phyloP scores from a whole-genome alignment of 2,888 invertebrate species.

The Drosophila monieri region DNA sequence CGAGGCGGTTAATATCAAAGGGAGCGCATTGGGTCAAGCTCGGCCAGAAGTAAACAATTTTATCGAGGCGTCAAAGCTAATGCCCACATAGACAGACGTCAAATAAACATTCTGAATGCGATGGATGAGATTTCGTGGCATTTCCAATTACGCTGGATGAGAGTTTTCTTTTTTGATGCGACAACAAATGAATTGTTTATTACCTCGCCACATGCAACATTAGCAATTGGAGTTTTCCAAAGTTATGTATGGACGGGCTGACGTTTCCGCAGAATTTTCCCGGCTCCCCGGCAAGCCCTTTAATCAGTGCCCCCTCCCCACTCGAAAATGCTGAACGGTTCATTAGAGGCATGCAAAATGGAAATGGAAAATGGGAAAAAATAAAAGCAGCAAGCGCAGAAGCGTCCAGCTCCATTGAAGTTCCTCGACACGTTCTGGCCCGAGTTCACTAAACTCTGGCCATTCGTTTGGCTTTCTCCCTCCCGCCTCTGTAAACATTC shows the following conservation, averaged over 20 bases:
- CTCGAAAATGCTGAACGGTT: slow-evolving; percentile 54
- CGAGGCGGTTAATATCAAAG: slow-evolving; percentile 65
- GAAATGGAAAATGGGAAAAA: slow-evolving; percentile 37
- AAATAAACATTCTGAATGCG: slow-evolving; percentile 36
- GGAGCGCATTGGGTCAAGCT: slow-evolving; percentile 48
- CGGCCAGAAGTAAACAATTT: slow-evolving; percentile 60
- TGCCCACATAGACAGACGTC: slow-evolving; percentile 22
- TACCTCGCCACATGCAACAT: slow-evolving; percentile 55
- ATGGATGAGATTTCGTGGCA: slow-evolving; percentile 6
- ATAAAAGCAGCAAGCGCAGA: slow-evolving; percentile 23
- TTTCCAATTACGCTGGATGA: background rate
- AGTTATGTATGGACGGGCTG: slow-evolving; percentile 48
- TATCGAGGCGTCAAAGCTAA: slow-evolving; percentile 54
- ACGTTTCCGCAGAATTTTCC: slow-evolving; percentile 58
- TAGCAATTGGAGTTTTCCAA: slow-evolving; percentile 39
- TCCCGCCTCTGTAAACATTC: slow-evolving; percentile 46
- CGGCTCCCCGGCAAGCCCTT: slow-evolving; percentile 22
- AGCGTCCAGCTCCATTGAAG: slow-evolving; percentile 16
- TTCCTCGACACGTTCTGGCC: slow-evolving; percentile 57
- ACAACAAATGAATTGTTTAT: slow-evolving; percentile 74
- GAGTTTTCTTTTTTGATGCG: slow-evolving; percentile 57
- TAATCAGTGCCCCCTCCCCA: slow-evolving; percentile 36
- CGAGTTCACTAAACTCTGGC: slow-evolving; percentile 64
- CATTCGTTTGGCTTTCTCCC: slow-evolving; percentile 19
- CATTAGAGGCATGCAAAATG: slow-evolving; percentile 72